Conservation (phyloP, 2,888 invertebrate species). For the Drosophila siamana region DNA sequence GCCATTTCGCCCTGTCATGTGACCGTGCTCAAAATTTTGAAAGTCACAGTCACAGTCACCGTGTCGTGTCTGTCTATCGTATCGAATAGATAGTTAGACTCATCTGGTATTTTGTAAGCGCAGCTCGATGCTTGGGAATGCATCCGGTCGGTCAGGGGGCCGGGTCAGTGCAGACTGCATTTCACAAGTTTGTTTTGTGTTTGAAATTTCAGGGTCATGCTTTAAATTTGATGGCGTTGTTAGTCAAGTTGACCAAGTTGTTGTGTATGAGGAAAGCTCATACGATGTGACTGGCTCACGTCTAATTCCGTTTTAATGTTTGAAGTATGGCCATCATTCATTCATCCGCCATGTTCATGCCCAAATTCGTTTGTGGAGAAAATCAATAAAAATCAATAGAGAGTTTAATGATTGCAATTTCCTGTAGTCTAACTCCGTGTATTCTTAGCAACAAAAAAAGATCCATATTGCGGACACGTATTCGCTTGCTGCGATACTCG, state of each 20-base stretch:
- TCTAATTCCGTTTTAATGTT: background rate
- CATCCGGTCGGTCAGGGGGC: conserved; percentile 20
- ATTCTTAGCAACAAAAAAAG: background rate
- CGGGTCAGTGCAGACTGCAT: conserved; percentile 24
- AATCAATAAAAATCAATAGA: background rate
- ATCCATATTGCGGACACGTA: conserved; percentile 19
- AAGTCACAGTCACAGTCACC: conserved; percentile 45
- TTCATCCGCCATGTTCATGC: no score
- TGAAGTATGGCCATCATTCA: no score
- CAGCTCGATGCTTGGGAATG: conserved; percentile 29
- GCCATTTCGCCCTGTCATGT: conserved; percentile 39
- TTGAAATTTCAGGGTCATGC: conserved; percentile 67
- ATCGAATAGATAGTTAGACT: conserved; percentile 16
- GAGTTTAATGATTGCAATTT: background rate
- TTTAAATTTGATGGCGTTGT: conserved; percentile 29
- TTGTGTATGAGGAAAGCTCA: conserved; percentile 17
- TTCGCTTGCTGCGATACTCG: conserved; percentile 34
- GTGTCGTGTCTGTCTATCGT: conserved; percentile 8
- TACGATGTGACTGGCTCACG: background rate
- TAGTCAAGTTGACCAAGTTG: conserved; percentile 4
- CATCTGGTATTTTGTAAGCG: conserved; percentile 53
- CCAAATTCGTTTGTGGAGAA: background rate
- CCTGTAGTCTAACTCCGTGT: conserved; percentile 3
- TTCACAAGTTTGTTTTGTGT: conserved; percentile 58
- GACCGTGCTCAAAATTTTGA: conserved; percentile 47